These are phyloP conservation scores for Potamarius usumacintae DNA, from an alignment of 2,113 vertebrate genomes.

Conservation along the genomic window DNA sequence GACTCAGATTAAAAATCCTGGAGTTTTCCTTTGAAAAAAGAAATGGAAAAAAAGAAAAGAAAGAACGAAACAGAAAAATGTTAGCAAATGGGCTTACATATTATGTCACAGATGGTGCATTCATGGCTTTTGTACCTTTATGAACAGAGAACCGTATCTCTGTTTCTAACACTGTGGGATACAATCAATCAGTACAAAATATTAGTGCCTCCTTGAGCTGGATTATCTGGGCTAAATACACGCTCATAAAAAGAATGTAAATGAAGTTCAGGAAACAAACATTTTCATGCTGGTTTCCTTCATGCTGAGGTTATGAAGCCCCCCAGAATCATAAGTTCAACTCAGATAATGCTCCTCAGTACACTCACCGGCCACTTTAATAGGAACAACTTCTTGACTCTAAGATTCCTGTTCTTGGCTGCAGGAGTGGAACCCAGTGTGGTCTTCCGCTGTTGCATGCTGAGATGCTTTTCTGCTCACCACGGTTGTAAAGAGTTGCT, in stretches of 20 bases:
- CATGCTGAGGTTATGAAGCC: not conserved
- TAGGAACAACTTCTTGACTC: too few species aligned
- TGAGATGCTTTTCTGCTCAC: too few species aligned
- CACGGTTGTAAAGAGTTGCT: too few species aligned
- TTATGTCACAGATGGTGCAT: not conserved
- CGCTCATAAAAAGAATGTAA: not conserved
- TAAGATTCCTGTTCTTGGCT: too few species aligned
- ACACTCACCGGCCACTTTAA: too few species aligned
- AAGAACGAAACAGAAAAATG: not conserved
- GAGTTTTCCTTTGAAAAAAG: not conserved
- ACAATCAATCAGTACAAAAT: not conserved
- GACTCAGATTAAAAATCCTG: too few species aligned
- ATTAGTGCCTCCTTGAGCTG: not conserved
- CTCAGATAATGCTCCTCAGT: not conserved
- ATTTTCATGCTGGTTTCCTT: not conserved
- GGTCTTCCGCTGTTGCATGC: too few species aligned
- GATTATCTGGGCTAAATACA: constrained; percentile 9
- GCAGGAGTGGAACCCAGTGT: too few species aligned
- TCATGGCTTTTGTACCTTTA: constrained; percentile 1
- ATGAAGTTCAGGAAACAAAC: not conserved
- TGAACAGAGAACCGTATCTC: not conserved
- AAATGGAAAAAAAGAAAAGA: not conserved
- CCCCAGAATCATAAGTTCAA: not conserved
- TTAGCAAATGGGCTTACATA: not conserved
- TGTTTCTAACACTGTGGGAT: not conserved